These are phyloP conservation scores for Cherax destructor DNA, from an alignment of 1,140 invertebrate species.

Conservation along the genomic window DNA sequence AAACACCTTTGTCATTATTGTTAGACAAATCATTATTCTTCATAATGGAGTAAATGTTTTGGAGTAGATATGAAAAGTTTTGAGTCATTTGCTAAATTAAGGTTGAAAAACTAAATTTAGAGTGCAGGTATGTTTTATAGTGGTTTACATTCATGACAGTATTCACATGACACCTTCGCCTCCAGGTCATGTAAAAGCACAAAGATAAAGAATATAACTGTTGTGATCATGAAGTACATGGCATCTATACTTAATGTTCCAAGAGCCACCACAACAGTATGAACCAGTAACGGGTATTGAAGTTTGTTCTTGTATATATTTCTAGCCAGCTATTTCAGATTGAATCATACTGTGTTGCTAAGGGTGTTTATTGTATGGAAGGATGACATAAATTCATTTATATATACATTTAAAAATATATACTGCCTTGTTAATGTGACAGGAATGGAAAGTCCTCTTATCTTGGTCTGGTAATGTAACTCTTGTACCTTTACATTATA, in stretches of 20 bases:
- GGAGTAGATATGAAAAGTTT: no score
- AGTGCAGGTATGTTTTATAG: slow-evolving; percentile 12
- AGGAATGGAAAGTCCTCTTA: slow-evolving; percentile 11
- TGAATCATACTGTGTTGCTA: slow-evolving; percentile 29
- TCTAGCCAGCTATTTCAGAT: slow-evolving; percentile 3
- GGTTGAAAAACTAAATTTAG: background rate
- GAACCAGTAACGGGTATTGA: slow-evolving; percentile 32
- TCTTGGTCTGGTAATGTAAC: background rate
- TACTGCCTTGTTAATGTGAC: slow-evolving; percentile 22
- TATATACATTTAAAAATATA: slow-evolving; percentile 7
- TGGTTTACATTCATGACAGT: background rate
- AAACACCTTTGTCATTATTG: no score
- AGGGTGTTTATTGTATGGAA: slow-evolving; percentile 20
- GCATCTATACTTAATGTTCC: slow-evolving; percentile 33
- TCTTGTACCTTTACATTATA: background rate
- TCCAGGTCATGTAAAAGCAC: slow-evolving; percentile 24
- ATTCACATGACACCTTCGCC: slow-evolving; percentile 22
- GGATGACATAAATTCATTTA: slow-evolving; percentile 9
- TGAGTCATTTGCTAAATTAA: no score
- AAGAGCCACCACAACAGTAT: slow-evolving; percentile 22
- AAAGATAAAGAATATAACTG: background rate
- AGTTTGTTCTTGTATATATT: slow-evolving; percentile 9
- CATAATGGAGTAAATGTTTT: no score
- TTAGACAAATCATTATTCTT: no score
- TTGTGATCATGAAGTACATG: slow-evolving; percentile 26